Percentiles rank a stretch among this genome's conserved stretches.
phyloP scores from a whole-genome alignment of 2,113 vertebrate species.

The Nyctereutes procyonoides region DNA sequence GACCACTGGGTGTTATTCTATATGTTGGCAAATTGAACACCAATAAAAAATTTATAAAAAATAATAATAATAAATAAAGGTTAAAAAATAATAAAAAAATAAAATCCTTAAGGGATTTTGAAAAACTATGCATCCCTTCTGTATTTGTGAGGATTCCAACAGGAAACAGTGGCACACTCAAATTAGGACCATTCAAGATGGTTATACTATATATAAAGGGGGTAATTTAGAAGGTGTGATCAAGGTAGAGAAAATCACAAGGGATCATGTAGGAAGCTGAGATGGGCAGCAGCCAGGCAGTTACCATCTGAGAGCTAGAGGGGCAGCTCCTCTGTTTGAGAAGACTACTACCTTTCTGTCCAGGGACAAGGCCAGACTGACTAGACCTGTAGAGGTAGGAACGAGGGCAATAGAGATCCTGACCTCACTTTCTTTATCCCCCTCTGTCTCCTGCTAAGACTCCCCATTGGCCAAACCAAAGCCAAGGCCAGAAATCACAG shows the following conservation, averaged over 20 bases:
- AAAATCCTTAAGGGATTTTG: neutral
- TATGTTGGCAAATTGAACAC: too few relatives aligned
- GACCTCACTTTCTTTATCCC: neutral
- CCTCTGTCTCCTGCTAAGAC: neutral
- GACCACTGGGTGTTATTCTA: too few relatives aligned
- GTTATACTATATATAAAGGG: neutral
- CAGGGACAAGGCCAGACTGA: neutral
- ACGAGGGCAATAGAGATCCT: neutral
- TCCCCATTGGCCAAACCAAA: neutral
- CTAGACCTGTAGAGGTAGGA: neutral
- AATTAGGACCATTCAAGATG: neutral
- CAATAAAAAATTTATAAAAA: too few relatives aligned
- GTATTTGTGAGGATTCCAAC: neutral
- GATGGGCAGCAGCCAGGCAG: neutral
- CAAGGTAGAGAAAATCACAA: neutral
- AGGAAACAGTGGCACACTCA: neutral
- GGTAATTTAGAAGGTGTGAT: conserved; percentile 1
- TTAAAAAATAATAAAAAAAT: too few relatives aligned
- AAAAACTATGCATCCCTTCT: neutral
- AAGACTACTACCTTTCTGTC: neutral
- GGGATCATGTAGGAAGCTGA: neutral
- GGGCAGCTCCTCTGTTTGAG: neutral
- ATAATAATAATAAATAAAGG: too few relatives aligned
- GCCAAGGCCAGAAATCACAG: neutral
- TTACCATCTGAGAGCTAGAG: neutral